Evolutionary conservation across 2,888 invertebrate species (phyloP).

Genomic region (Trachelus iudaicus): DNA sequence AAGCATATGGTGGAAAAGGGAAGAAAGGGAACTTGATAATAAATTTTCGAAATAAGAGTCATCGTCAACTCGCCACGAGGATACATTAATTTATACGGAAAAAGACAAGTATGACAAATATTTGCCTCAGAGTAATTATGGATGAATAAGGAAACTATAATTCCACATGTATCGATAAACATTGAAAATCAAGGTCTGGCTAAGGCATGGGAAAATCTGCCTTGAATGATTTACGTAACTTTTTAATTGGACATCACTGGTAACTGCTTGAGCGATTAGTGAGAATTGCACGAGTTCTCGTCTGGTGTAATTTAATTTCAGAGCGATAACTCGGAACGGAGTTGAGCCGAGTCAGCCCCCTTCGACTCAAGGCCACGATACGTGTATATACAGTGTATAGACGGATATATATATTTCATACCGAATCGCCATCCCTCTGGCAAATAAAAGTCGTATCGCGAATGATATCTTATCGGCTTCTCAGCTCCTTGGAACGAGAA

Average conservation of each 20-base stretch:
- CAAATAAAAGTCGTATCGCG: slow-evolving; percentile 27
- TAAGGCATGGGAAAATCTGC: neutral
- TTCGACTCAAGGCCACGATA: neutral
- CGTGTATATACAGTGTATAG: neutral
- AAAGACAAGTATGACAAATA: neutral
- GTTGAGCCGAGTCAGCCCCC: neutral
- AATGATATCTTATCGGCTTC: slow-evolving; percentile 44
- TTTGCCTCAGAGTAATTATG: neutral
- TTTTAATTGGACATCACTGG: neutral
- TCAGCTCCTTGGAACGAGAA: slow-evolving; percentile 25
- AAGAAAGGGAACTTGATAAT: neutral
- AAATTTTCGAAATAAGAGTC: neutral
- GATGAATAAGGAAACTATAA: neutral
- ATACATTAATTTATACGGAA: neutral
- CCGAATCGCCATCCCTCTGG: neutral
- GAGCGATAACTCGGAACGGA: neutral
- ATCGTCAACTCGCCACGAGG: neutral
- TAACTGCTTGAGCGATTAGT: neutral
- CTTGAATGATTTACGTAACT: neutral
- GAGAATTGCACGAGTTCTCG: neutral
- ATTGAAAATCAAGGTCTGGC: neutral
- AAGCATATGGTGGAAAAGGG: neutral
- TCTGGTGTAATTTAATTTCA: neutral
- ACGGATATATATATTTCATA: neutral
- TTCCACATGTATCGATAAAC: neutral